Evolutionary conservation across 2,797 vertebrate genomes (phyloP).

Genomic region (Lepus townsendii): DNA sequence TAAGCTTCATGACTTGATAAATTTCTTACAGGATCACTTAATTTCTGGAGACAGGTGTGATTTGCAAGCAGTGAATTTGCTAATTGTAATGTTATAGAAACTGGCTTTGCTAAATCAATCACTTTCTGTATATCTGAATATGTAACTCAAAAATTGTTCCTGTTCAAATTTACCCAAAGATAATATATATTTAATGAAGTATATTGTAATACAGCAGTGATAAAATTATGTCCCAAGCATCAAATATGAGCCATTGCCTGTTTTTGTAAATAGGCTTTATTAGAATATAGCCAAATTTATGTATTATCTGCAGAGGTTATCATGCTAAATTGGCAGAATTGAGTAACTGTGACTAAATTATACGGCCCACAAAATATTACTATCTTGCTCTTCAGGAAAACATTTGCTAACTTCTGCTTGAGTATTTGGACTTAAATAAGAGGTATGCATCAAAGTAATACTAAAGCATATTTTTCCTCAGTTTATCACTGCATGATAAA

Average conservation of each 20-base stretch:
- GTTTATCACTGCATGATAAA: not conserved
- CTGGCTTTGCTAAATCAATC: not conserved
- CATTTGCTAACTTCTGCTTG: not conserved
- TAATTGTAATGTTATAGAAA: slow-evolving; percentile 44
- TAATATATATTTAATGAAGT: not conserved
- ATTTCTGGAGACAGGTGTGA: slow-evolving; percentile 43
- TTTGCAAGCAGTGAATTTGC: slow-evolving; percentile 27
- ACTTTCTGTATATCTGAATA: not conserved
- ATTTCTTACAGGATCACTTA: slow-evolving; percentile 8
- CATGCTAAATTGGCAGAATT: not conserved
- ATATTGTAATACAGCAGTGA: not conserved
- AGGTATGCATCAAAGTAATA: not conserved
- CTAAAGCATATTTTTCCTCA: slow-evolving; percentile 29
- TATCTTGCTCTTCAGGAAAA: not conserved
- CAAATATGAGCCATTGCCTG: not conserved
- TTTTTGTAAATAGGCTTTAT: slow-evolving; percentile 35
- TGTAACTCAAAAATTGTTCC: slow-evolving; percentile 3
- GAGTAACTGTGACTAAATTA: not conserved
- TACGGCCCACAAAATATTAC: not conserved
- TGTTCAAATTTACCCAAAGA: not conserved
- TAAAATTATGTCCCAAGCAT: not conserved
- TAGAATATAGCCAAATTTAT: not conserved
- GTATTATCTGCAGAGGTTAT: not conserved
- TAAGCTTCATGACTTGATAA: slow-evolving; percentile 16
- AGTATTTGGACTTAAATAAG: not conserved